These are phyloP conservation scores for Mayetiola destructor DNA, from an alignment of 2,888 invertebrate genomes.

Conservation along the genomic window DNA sequence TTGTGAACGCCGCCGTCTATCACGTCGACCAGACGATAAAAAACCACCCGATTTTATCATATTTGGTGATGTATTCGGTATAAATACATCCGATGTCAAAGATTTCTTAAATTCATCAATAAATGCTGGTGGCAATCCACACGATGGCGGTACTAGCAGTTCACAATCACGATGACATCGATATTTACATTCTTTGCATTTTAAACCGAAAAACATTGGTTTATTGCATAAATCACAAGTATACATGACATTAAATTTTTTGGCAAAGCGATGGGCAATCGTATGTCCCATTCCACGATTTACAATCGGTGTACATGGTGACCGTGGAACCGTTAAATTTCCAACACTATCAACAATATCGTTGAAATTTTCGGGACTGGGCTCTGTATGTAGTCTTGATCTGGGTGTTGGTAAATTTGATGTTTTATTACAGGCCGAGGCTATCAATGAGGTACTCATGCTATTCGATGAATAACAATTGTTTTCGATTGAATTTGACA, in stretches of 20 bases:
- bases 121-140: conserved; percentile 75
- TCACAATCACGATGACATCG: conserved; percentile 64
- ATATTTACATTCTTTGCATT: conserved; percentile 92
- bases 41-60: not conserved
- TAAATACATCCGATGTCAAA: conserved; percentile 44
- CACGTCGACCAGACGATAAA: not conserved
- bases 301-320: conserved; percentile 63
- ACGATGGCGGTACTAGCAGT: conserved; percentile 80
- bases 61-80: conserved; percentile 11
- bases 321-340: conserved; percentile 39
- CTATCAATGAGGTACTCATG: not conserved
- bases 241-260: conserved; percentile 75
- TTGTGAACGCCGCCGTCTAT: not conserved
- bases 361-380: conserved; percentile 27
- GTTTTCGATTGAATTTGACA: not conserved
- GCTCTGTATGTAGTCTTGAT: conserved; percentile 33
- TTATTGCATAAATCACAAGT: conserved; percentile 83
- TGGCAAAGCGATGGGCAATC: conserved; percentile 80
- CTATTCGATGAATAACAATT: not conserved
- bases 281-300: conserved; percentile 74
- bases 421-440: not conserved
- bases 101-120: conserved; percentile 69
- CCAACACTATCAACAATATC: conserved; percentile 19
- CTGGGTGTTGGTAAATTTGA: conserved; percentile 21
- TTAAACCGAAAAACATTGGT: conserved; percentile 73